Percentiles rank a stretch among this genome's conserved stretches.
Conservation (phyloP, 2,113 vertebrate genomes). For the Labeo rohita region DNA sequence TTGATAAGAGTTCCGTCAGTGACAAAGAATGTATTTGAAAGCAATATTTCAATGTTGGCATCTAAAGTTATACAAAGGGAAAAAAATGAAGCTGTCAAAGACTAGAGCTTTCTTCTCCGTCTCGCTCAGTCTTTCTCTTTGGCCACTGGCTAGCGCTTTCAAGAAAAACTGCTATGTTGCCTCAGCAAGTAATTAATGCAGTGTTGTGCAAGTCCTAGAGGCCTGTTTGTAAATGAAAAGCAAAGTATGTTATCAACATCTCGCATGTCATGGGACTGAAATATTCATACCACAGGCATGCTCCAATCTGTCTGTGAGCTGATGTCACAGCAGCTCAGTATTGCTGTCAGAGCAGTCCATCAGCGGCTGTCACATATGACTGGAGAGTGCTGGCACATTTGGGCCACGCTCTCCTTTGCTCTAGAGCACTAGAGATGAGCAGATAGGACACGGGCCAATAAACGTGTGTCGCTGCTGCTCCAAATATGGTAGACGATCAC, state of each 20-base stretch:
- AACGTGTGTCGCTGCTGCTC: neutral
- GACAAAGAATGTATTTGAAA: neutral
- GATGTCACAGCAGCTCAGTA: constrained; percentile 45
- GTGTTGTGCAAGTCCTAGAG: neutral
- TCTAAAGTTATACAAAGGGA: neutral
- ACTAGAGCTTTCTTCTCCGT: neutral
- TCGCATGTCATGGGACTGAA: constrained; percentile 17
- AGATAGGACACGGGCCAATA: constrained; percentile 12
- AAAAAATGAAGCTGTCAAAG: neutral
- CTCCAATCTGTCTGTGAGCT: constrained; percentile 29
- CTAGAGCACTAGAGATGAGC: constrained; percentile 18
- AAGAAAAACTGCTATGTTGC: neutral
- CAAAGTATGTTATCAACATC: constrained; percentile 8
- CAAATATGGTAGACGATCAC: constrained; percentile 10
- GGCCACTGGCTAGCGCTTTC: constrained; percentile 6
- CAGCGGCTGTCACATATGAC: constrained; percentile 29
- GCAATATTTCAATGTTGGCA: neutral
- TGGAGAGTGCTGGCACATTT: constrained; percentile 45
- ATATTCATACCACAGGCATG: constrained; percentile 41
- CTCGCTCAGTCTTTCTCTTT: neutral
- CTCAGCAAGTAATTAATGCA: constrained; percentile 31
- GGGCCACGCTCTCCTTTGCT: constrained; percentile 43
- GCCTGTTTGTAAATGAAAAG: constrained; percentile 37
- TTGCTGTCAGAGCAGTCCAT: constrained; percentile 50
- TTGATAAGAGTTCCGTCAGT: neutral